Conservation (phyloP, 2,113 vertebrate species). For the Grus americana region DNA sequence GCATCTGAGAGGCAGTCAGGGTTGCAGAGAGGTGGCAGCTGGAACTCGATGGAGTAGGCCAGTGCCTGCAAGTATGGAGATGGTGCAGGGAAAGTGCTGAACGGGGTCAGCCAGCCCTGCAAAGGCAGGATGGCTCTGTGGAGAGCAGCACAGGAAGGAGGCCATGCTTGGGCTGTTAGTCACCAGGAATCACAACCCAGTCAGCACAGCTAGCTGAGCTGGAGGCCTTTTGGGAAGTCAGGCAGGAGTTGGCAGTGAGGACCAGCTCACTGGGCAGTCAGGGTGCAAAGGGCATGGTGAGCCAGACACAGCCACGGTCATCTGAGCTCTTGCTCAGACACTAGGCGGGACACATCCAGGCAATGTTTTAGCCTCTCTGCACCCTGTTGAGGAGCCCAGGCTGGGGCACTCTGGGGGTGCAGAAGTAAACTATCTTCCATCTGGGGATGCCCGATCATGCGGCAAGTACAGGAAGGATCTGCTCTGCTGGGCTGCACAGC, state of each 20-base stretch:
- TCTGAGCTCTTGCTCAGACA: not conserved
- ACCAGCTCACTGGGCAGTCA: not conserved
- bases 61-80: slow-evolving; percentile 15
- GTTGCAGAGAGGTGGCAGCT: slow-evolving; percentile 78
- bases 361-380: not conserved
- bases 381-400: not conserved
- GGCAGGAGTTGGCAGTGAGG: not conserved
- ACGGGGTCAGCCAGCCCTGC: accelerated
- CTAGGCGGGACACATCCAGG: accelerated
- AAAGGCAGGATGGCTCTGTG: not conserved
- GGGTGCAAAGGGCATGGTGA: accelerated
- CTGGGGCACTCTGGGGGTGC: not conserved
- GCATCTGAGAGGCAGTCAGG: slow-evolving; percentile 78
- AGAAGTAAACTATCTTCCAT: not conserved
- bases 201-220: accelerated
- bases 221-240: not conserved
- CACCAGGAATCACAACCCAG: not conserved
- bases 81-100: not conserved
- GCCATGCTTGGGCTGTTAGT: not conserved
- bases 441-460: accelerated
- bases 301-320: accelerated
- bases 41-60: slow-evolving; percentile 17
- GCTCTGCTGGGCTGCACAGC: accelerated
- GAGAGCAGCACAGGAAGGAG: not conserved
- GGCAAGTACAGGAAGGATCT: not conserved